Percentiles rank a stretch among this genome's conserved stretches.
These are phyloP conservation scores for Crambe crambe DNA, from an alignment of 37 sponge, comb jelly and placozoan genomes.

Conservation along the genomic window DNA sequence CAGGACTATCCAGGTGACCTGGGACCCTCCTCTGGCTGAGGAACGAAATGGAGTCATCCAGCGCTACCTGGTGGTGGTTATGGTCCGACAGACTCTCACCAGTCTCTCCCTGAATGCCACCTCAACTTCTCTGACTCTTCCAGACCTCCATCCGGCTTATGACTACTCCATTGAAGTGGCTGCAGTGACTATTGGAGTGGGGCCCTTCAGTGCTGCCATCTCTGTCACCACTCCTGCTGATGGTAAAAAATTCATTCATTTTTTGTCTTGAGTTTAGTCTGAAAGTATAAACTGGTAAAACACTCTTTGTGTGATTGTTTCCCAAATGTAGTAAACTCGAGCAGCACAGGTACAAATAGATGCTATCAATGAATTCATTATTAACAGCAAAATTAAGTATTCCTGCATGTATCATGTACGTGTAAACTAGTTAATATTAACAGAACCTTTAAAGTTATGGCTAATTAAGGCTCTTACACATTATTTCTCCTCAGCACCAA, in stretches of 20 bases:
- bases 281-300: too few relatives aligned
- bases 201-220: constrained; percentile 8
- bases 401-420: too few relatives aligned
- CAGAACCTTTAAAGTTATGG: too few relatives aligned
- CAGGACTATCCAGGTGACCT: constrained; percentile 8
- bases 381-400: too few relatives aligned
- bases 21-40: constrained; percentile 19
- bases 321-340: too few relatives aligned
- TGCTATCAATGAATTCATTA: too few relatives aligned
- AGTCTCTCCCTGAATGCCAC: not conserved
- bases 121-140: not conserved
- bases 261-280: too few relatives aligned
- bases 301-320: too few relatives aligned
- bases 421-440: too few relatives aligned
- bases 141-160: constrained; percentile 21
- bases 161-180: constrained; percentile 21
- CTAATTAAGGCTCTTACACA: too few relatives aligned
- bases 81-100: not conserved
- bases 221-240: not conserved
- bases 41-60: constrained; percentile 51
- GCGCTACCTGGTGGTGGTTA: constrained; percentile 11
- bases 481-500: not conserved
- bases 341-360: too few relatives aligned
- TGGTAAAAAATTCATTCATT: too few relatives aligned
- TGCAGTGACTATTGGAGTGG: constrained; percentile 22